Conservation (phyloP, 1,140 invertebrate genomes). For the Globodera rostochiensis region DNA sequence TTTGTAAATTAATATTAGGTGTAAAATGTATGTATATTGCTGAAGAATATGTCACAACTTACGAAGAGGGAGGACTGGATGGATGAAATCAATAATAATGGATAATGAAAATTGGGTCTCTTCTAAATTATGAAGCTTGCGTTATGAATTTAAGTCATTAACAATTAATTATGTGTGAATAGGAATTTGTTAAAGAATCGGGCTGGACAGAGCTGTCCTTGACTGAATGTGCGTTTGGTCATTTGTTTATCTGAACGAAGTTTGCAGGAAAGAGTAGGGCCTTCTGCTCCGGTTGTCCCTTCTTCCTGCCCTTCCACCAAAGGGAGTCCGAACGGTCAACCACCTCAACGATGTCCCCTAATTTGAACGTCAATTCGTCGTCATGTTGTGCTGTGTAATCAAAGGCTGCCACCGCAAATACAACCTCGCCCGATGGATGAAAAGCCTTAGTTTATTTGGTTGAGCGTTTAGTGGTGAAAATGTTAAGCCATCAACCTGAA, state of each 20-base stretch:
- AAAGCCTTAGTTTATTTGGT: slow-evolving; percentile 7
- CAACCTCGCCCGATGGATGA: background rate
- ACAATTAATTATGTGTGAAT: background rate
- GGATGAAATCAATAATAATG: background rate
- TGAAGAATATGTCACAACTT: background rate
- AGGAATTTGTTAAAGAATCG: background rate
- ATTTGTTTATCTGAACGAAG: slow-evolving; percentile 36
- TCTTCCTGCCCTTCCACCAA: slow-evolving; percentile 47
- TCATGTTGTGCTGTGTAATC: slow-evolving; percentile 50
- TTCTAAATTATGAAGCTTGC: background rate
- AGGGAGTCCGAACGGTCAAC: slow-evolving; percentile 37
- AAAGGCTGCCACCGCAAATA: slow-evolving; percentile 41
- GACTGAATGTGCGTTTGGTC: background rate
- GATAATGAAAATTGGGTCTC: background rate
- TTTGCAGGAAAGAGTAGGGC: slow-evolving; percentile 43
- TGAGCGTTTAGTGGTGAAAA: slow-evolving; percentile 2
- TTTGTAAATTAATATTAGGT: no score
- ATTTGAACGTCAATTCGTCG: slow-evolving; percentile 50
- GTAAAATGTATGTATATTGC: background rate
- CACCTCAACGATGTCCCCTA: slow-evolving; percentile 49
- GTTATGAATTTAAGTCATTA: background rate
- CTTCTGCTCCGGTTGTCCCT: slow-evolving; percentile 6
- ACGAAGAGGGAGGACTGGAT: background rate
- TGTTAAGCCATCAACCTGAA: slow-evolving; percentile 36
- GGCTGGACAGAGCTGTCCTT: no score